Conservation (phyloP, 2,113 vertebrate genomes). For the Oreocharis arfaki region DNA sequence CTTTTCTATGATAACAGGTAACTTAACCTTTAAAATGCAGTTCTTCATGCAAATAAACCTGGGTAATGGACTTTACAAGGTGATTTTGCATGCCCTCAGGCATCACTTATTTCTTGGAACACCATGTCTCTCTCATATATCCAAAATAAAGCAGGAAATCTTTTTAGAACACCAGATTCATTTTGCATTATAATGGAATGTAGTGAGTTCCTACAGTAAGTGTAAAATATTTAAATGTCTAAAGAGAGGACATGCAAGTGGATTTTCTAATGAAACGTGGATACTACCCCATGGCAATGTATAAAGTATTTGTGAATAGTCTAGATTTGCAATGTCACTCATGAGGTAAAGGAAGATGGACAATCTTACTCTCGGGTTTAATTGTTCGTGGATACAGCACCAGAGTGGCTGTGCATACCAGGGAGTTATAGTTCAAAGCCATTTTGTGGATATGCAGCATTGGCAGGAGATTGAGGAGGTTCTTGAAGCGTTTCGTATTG, state of each 20-base stretch:
- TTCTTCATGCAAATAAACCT: slow-evolving; percentile 21
- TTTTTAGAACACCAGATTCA: background rate
- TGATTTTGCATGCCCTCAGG: background rate
- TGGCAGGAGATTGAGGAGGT: background rate
- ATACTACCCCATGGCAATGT: background rate
- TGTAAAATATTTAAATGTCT: background rate
- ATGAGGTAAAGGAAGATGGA: background rate
- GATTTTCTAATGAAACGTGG: background rate
- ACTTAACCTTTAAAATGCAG: slow-evolving; percentile 32
- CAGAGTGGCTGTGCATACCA: background rate
- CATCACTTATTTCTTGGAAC: background rate
- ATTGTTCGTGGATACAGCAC: background rate
- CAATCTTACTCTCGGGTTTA: background rate
- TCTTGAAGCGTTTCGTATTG: background rate
- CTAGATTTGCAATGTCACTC: background rate
- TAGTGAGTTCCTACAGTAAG: background rate
- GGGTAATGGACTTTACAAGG: slow-evolving; percentile 1
- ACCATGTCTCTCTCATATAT: background rate
- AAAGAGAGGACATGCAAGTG: background rate
- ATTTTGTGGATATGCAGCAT: background rate
- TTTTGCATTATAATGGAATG: background rate
- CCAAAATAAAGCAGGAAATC: background rate
- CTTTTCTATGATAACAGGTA: background rate
- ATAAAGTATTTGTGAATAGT: background rate
- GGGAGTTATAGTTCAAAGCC: background rate